A percentile compares a stretch with the other conserved stretches of the same genome.
Evolutionary conservation across 2,113 vertebrate species (phyloP).

Genomic region (Neolamprologus modestus): DNA sequence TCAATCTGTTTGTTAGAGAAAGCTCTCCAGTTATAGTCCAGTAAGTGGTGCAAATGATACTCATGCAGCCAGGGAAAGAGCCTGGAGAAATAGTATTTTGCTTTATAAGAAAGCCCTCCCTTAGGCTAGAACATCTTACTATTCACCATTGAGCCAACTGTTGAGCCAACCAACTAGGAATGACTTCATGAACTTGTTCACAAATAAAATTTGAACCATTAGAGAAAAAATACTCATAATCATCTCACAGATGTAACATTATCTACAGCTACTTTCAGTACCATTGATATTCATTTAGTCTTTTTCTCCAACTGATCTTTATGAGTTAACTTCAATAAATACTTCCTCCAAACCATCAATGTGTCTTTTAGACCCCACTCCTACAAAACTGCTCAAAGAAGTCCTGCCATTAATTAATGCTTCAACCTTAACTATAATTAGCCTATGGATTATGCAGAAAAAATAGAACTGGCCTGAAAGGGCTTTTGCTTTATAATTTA

Average conservation of each 20-base stretch:
- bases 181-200: neutral
- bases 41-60: neutral
- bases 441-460: neutral
- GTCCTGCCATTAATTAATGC: neutral
- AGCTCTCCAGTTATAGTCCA: neutral
- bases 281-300: neutral
- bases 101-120: neutral
- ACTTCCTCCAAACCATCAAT: rapidly evolving
- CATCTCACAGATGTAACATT: neutral
- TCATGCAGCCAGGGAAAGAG: rapidly evolving
- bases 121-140: neutral
- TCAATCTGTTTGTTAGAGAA: neutral
- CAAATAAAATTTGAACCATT: neutral
- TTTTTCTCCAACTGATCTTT: neutral
- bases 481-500: rapidly evolving
- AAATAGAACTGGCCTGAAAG: neutral
- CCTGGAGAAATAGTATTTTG: neutral
- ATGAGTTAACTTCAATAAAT: neutral
- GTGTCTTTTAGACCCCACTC: neutral
- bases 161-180: neutral
- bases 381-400: neutral
- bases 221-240: neutral
- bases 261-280: neutral
- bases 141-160: neutral
- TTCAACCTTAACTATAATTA: neutral